These are phyloP conservation scores for Pyrrhia umbra DNA, from an alignment of 2,888 invertebrate genomes.

Conservation along the genomic window DNA sequence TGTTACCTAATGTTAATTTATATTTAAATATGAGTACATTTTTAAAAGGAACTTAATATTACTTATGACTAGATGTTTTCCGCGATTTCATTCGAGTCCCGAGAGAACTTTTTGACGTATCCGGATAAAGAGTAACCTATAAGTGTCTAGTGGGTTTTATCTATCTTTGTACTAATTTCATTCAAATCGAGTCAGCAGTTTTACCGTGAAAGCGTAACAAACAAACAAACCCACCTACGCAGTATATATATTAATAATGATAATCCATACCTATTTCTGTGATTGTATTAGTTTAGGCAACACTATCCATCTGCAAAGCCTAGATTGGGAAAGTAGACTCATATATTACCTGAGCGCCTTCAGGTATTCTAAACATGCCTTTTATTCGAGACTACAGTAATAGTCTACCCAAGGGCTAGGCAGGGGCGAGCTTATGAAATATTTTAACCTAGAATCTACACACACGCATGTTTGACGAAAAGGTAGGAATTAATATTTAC, in stretches of 20 bases:
- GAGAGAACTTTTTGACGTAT: too few relatives aligned
- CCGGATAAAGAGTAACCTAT: too few relatives aligned
- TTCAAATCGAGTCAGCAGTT: too few relatives aligned
- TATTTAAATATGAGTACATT: too few relatives aligned
- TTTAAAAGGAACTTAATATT: too few relatives aligned
- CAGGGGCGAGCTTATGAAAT: neutral
- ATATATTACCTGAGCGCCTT: slow-evolving; percentile 15
- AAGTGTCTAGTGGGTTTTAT: too few relatives aligned
- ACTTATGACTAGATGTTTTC: too few relatives aligned
- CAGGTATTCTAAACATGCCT: slow-evolving; percentile 48
- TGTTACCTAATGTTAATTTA: too few relatives aligned
- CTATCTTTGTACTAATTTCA: too few relatives aligned
- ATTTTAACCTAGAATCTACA: neutral
- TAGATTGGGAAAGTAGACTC: slow-evolving; percentile 12
- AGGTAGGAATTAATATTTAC: slow-evolving; percentile 30
- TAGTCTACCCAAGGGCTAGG: slow-evolving; percentile 8
- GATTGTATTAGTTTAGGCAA: slow-evolving; percentile 12
- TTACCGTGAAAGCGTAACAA: too few relatives aligned
- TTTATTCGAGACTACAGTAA: slow-evolving; percentile 38
- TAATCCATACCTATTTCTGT: neutral
- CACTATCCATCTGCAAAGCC: neutral
- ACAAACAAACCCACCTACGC: too few relatives aligned
- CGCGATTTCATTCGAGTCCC: too few relatives aligned
- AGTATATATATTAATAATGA: neutral
- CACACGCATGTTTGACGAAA: slow-evolving; percentile 22